Base-by-base conservation (phyloP, 2,113 vertebrate species). In the Varanus salvator region DNA sequence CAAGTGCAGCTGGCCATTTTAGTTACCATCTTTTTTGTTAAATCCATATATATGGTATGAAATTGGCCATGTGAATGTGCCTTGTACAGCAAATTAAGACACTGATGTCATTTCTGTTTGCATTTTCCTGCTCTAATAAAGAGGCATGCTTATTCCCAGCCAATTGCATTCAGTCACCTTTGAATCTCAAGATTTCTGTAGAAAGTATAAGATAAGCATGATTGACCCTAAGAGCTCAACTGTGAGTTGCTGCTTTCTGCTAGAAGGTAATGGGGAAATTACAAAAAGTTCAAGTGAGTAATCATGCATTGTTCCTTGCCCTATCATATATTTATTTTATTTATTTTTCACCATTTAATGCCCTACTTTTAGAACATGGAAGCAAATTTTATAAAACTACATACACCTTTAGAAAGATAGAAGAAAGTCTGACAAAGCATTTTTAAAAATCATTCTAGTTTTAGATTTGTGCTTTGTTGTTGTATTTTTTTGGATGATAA, bases 221-320 rank as follows among this genome's bases (percentile, higher is more conserved):
- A 81, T 88, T 88, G 52, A 74, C 48, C 76, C 7, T 11, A 77
- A 88, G 57, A 52, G 80, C 38, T 90, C 84, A 71, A 1, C 3
- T 85, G 78, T 66, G 72, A 90, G 68, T 86, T 85, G 60, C 82
- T 86, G 0, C 68, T 83, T 57, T 91, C 92, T 93, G 88, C 77
- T 91, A 44, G 60, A 86, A 86, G 34, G 84, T 64, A 54, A 27
- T 17, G 90, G 72, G 69, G 77, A 15, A 66, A 74, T 90, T 87
- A 69, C n/a, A 83, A 68, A 25, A 87, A 66, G 84, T 74, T 48
- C 89, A 77, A 85, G 75, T 83, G 54, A 87, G 48, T 75, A 82
- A 84, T 76, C 54, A 77, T 69, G 71, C 48, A 84, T 68, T 87
- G 54, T 77, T 34, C 25, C 27, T n/a, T 87, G 21, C 44, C 21